Conservation (phyloP, 2,888 invertebrate genomes). For the Minunthozetes semirufus region DNA sequence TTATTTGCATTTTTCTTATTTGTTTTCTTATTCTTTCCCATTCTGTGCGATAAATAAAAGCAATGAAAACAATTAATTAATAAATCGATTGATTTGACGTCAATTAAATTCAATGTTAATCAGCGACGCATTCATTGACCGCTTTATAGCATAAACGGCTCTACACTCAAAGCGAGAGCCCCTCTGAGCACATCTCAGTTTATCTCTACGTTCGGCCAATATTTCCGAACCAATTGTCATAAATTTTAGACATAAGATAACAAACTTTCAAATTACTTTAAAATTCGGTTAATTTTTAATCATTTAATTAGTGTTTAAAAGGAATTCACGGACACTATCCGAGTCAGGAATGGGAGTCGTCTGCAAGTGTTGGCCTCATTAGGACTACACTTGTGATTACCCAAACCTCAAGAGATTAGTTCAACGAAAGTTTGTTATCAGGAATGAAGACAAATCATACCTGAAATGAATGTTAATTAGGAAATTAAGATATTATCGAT, state of each 20-base stretch:
- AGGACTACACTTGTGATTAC: neutral
- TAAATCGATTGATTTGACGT: neutral
- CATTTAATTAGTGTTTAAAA: too few species aligned
- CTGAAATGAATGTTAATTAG: neutral
- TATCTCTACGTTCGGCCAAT: neutral
- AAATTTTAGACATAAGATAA: neutral
- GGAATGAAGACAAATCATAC: neutral
- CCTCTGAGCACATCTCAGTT: constrained; percentile 19
- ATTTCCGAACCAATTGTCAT: neutral
- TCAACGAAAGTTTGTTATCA: neutral
- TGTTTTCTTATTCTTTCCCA: constrained; percentile 23
- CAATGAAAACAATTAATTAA: neutral
- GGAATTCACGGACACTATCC: too few species aligned
- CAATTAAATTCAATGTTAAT: neutral
- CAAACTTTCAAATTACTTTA: neutral
- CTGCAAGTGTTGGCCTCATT: neutral
- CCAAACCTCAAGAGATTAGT: neutral
- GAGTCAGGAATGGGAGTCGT: too few species aligned
- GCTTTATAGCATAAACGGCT: neutral
- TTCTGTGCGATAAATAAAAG: neutral
- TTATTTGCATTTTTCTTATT: neutral
- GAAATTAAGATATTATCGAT: neutral
- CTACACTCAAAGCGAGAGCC: too few species aligned
- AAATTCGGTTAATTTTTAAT: neutral
- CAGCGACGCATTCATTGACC: neutral